phyloP scores from a whole-genome alignment of 2,888 invertebrate species.

The Atethmia centrago region DNA sequence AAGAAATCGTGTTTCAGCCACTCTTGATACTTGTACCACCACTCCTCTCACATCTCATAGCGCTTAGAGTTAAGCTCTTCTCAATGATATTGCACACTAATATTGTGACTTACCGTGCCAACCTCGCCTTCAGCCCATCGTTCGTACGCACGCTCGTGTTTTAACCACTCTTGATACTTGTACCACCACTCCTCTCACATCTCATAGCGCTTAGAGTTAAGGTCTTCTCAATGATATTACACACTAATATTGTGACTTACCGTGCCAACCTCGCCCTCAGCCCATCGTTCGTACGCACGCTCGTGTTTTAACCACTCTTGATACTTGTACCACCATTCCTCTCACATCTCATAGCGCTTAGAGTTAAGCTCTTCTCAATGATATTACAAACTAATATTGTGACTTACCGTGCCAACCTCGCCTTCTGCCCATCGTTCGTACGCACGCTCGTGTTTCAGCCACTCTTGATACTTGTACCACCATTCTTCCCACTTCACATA shows the following conservation, averaged over 20 bases:
- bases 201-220: background rate
- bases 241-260: conserved; percentile 63
- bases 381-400: background rate
- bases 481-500: conserved; percentile 98
- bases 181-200: background rate
- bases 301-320: conserved; percentile 97
- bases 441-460: conserved; percentile 95
- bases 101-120: conserved; percentile 70
- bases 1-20: too few relatives aligned
- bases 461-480: conserved; percentile 98
- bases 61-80: background rate
- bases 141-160: conserved; percentile 91
- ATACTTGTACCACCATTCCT: conserved; percentile 98
- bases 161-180: too few relatives aligned
- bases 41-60: background rate
- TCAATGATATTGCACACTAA: background rate
- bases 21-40: background rate
- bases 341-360: conserved; percentile 97
- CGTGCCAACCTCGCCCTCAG: conserved; percentile 83
- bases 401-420: conserved; percentile 77
- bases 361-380: conserved; percentile 75
- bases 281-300: conserved; percentile 94
- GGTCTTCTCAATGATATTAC: background rate
- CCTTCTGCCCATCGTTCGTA: conserved; percentile 93
- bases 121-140: conserved; percentile 91